Percentiles rank a stretch among this genome's conserved stretches.
phyloP scores from a whole-genome alignment of 1,140 invertebrate species.

The Drosophila obscura region DNA sequence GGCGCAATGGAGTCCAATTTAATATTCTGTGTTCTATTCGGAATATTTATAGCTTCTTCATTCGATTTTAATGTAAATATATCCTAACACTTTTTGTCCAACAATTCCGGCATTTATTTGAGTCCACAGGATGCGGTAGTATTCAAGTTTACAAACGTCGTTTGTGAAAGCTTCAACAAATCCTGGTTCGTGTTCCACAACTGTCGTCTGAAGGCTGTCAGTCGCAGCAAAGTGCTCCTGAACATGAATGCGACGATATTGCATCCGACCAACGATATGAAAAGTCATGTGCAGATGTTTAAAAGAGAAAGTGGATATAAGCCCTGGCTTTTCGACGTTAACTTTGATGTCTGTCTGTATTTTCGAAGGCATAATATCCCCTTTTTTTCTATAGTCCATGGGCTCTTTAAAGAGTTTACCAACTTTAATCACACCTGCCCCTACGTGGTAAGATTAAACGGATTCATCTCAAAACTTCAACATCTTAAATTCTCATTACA shows the following conservation, averaged over 20 bases:
- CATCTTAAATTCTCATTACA: neutral
- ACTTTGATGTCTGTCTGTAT: conserved; percentile 9
- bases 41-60: conserved; percentile 17
- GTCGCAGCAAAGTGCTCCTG: neutral
- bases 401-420: conserved; percentile 7
- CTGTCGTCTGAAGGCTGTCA: conserved; percentile 24
- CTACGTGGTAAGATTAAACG: conserved; percentile 13
- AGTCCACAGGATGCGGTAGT: conserved; percentile 17
- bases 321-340: conserved; percentile 15
- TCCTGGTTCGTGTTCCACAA: conserved; percentile 21
- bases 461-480: neutral
- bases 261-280: conserved; percentile 2
- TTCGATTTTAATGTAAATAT: neutral
- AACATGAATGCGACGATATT: conserved; percentile 21
- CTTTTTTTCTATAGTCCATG: neutral
- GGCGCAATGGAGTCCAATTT: too few species aligned
- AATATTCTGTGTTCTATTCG: conserved; percentile 9
- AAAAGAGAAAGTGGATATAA: conserved; percentile 31
- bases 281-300: conserved; percentile 4
- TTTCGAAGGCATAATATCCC: neutral
- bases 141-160: conserved; percentile 26
- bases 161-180: conserved; percentile 15
- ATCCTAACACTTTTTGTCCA: too few species aligned
- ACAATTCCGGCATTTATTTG: too few species aligned
- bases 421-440: conserved; percentile 38